A percentile compares a stretch with the other conserved stretches of the same genome.
Evolutionary conservation across 2,888 invertebrate genomes (phyloP).

Genomic region (Megalurothrips usitatus): DNA sequence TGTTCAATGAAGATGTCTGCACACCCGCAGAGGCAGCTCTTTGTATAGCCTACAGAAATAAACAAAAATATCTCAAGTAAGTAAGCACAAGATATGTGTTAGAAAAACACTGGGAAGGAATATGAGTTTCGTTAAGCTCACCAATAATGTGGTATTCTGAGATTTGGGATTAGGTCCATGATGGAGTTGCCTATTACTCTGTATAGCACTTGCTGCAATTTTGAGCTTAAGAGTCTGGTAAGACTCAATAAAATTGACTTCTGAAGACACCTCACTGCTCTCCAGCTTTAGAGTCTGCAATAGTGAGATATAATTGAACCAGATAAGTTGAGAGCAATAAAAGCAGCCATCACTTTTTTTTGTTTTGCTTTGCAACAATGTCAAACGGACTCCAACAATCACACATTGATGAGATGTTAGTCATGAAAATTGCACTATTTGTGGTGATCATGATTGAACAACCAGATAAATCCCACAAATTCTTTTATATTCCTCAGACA

Average conservation of each 20-base stretch:
- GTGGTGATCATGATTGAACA: no score
- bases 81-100: not conserved
- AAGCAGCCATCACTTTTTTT: not conserved
- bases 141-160: not conserved
- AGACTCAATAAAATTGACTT: slow-evolving; percentile 66
- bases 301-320: not conserved
- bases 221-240: slow-evolving; percentile 48
- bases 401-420: not conserved
- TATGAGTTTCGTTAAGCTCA: not conserved
- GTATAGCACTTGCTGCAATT: slow-evolving; percentile 43
- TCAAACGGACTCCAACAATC: not conserved
- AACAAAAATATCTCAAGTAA: slow-evolving; percentile 41
- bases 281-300: slow-evolving; percentile 39
- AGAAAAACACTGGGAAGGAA: not conserved
- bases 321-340: not conserved
- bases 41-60: not conserved
- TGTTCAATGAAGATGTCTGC: not conserved
- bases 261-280: slow-evolving; percentile 59
- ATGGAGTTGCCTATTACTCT: not conserved
- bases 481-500: slow-evolving; percentile 11
- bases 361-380: not conserved
- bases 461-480: no score
- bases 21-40: slow-evolving; percentile 6
- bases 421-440: slow-evolving; percentile 36
- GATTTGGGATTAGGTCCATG: not conserved